Evolutionary conservation across 2,113 vertebrate genomes (phyloP).

Genomic region (Origma solitaria): DNA sequence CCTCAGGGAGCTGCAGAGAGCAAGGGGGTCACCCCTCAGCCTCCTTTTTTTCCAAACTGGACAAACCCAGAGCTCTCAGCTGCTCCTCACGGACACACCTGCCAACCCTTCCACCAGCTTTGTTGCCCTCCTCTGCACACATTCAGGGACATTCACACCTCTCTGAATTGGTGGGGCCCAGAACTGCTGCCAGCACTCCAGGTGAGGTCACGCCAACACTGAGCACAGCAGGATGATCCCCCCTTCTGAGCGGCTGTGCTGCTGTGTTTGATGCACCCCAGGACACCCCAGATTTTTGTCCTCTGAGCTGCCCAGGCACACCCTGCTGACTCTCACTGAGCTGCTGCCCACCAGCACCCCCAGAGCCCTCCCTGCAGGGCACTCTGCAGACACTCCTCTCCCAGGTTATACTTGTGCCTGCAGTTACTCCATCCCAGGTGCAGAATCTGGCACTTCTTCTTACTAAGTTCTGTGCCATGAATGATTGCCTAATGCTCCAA

Average conservation of each 20-base stretch:
- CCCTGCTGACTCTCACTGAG: background rate
- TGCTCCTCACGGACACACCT: background rate
- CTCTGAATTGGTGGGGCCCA: background rate
- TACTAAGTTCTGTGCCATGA: background rate
- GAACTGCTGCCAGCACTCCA: accelerated
- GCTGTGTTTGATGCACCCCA: background rate
- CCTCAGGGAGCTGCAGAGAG: background rate
- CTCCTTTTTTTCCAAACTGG: background rate
- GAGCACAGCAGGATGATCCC: background rate
- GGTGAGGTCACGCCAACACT: accelerated
- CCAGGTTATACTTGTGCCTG: too few species aligned
- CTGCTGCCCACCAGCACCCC: background rate
- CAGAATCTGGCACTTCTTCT: background rate
- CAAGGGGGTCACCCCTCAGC: background rate
- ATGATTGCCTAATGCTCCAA: background rate
- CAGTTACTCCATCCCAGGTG: background rate
- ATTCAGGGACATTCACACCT: background rate
- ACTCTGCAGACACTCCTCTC: background rate
- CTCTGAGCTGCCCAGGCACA: background rate
- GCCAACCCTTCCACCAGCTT: background rate
- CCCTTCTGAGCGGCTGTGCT: background rate
- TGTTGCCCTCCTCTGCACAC: background rate
- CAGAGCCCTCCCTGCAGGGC: background rate
- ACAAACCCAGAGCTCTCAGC: background rate
- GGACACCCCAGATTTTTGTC: background rate